Evolutionary conservation across 53 echinoderm and acorn worm genomes (phyloP).

Genomic region (Temnopleurus reevesii): DNA sequence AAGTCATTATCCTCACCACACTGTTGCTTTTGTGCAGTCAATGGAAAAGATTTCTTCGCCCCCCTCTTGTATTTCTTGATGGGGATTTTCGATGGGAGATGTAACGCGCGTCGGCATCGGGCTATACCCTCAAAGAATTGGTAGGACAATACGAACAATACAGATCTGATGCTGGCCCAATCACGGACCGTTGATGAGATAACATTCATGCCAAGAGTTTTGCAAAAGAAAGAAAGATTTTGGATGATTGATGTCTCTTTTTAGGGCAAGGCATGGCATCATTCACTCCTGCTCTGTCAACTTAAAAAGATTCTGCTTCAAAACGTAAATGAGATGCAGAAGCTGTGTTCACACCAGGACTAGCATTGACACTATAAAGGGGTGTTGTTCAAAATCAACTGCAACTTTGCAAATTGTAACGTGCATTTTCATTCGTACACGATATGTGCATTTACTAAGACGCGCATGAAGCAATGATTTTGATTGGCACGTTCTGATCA

Average conservation of each 20-base stretch:
- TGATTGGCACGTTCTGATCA: too few relatives aligned
- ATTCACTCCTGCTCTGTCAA: background rate
- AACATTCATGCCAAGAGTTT: constrained; percentile 38
- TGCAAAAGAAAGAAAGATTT: background rate
- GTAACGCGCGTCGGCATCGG: constrained; percentile 15
- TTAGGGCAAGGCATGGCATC: background rate
- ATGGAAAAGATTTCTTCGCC: constrained; percentile 24
- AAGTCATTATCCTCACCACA: constrained; percentile 15
- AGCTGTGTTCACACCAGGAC: too few relatives aligned
- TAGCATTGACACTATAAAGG: too few relatives aligned
- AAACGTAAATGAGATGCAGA: too few relatives aligned
- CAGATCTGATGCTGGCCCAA: constrained; percentile 8
- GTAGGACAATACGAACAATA: constrained; percentile 5
- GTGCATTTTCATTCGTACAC: too few relatives aligned
- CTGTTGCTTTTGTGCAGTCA: constrained; percentile 24
- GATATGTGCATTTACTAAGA: too few relatives aligned
- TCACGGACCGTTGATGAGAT: constrained; percentile 21
- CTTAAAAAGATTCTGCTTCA: constrained; percentile 6
- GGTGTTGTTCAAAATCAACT: too few relatives aligned
- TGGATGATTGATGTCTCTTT: constrained; percentile 34
- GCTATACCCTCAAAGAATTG: constrained; percentile 23
- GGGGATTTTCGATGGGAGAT: background rate
- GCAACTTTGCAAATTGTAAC: too few relatives aligned
- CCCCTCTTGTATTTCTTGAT: background rate
- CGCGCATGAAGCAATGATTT: too few relatives aligned